Base-by-base conservation (phyloP, 2,797 vertebrate genomes). In the Euthynnus affinis region DNA sequence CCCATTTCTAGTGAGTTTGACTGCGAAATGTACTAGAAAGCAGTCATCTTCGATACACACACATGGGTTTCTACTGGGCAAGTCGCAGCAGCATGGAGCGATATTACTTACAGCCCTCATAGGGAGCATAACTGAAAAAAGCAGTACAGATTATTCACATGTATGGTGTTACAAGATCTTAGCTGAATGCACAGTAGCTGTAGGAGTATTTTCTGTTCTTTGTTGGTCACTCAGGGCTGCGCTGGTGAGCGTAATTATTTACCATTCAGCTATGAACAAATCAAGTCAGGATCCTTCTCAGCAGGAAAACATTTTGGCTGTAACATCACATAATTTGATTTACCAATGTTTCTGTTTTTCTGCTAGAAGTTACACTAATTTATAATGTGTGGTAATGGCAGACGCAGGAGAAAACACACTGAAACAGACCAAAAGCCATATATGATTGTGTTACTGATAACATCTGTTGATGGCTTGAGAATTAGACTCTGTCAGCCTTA, bases 181-280 rank as follows among this genome's bases (percentile, higher is more conserved):
- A 49, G 59, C 48, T 78, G 46, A 81, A 76, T 71, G 59, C 32
- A 64, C 64, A 77, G 66, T 62, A 73, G 63, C 40, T 46, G 51
- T 80, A 14, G 51, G 46, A 60, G 27, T 71, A 10, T 80, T 62
- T 83, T 66, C 59, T 78, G 22, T 76, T 75, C 29, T 75, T 68
- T 48, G 51, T 68, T 55, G 61, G 73, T 91, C 74, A 83, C 91
- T 93, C 92, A 92, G 92, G 93, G 85, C 87, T 83, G 55, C 23
- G 32, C 78, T 80, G 53, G 34, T 82, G 67, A 71, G 64, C 42
- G 42, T 74, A 6, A 73, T 67, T 55, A 25, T 78, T 85, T 77
- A 77, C 27, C 20, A 23, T 61, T 84, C 51, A 71, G 80, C 62
- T 57, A 63, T 64, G 74, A 89, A 83, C 84, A 85, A 86, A 85